Base-by-base conservation (phyloP, 2,888 invertebrate species). In the Chrysomela aeneicollis region DNA sequence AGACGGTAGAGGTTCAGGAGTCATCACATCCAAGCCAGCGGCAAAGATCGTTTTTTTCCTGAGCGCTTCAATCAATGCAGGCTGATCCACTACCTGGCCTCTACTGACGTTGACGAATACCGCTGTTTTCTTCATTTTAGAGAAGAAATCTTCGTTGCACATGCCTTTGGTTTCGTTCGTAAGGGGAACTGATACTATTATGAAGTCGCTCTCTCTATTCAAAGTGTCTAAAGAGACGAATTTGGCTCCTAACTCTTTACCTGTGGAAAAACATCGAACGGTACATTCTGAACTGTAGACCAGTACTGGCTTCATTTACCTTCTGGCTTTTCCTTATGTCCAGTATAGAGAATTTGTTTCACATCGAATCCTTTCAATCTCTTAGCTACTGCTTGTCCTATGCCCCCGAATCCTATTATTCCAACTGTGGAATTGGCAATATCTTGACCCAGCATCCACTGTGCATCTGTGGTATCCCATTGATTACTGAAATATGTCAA, bases 21-120 rank as follows among this genome's bases (percentile, higher is more conserved):
- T 89, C 76, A 92, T 93, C 2, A 97, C 97, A 80, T 98, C 97
- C 1, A 98, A 84, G 0, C 96, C 97, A 1, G 97, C 97, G 0
- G 92, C 92, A 77, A 90, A 91, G 68, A 97, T 96, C 69, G 87
- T 85, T 1, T 89, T 88, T 42, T 84, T 85, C 75, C 89, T 89
- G 54, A 98, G 83, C 0, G 96, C 96, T 55, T 87, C 86, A 60
- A 92, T 88, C 22, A 98, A 82, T 65, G 92, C 95, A 0, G 92
- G 88, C 77, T 96, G 95, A 71, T 95, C 90, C 0, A 93, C 86
- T n/a, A 92, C 82, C 81, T 88, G 90, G 79, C 92, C 92, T 73
- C 92, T 84, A 51, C 90, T 89, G 54, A 92, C 87, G 76, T 95
- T 95, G 1, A 95, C 86, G 46, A 95, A 85, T 4, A 94, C 86